Base-by-base conservation (phyloP, 2,888 invertebrate species). In the Eumacrocentrus americanus region DNA sequence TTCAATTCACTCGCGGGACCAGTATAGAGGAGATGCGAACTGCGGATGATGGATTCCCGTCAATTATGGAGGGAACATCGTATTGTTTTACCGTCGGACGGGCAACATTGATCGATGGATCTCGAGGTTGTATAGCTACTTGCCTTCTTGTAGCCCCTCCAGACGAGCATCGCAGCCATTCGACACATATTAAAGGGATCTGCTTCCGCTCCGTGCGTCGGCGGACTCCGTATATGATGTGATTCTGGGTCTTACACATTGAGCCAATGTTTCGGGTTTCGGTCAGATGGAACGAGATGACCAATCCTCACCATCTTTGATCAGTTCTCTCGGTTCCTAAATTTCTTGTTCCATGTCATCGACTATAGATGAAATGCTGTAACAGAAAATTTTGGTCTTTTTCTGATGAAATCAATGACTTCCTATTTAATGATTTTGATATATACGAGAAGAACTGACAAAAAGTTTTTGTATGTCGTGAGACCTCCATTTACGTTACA, bases 41-140 rank as follows among this genome's bases (percentile, higher is more conserved):
- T 71, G 72, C 72, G 76, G 75, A 80, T 80, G 80, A 80, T 79
- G 76, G 78, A 80, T 80, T 76, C 77, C 78, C 80, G 79, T 80
- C 80, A 80, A 80, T 80, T 80, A 80, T 76, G 72, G 77, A 76
- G 73, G 76, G 76, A 79, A 78, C 78, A 79, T 79, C 75, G 80
- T 79, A 80, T 79, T 80, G 80, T 80, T 80, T 79, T 78, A 79
- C 75, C 76, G 75, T 76, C 77, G 64, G 62, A 72, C 74, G 74
- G 75, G 72, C 69, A 79, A 78, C 80, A 77, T 80, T 80, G 80
- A 80, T 80, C 74, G 78, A 80, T 80, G 69, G 79, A 70, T 71
- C 60, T 64, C 65, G 64, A 62, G 61, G 67, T 68, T 72, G 67
- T 73, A 77, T 74, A 74, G 71, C 72, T 72, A 72, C 67, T 70